Evolutionary conservation across 2,888 invertebrate genomes (phyloP).

Genomic region (Drosophila nr. fundita): DNA sequence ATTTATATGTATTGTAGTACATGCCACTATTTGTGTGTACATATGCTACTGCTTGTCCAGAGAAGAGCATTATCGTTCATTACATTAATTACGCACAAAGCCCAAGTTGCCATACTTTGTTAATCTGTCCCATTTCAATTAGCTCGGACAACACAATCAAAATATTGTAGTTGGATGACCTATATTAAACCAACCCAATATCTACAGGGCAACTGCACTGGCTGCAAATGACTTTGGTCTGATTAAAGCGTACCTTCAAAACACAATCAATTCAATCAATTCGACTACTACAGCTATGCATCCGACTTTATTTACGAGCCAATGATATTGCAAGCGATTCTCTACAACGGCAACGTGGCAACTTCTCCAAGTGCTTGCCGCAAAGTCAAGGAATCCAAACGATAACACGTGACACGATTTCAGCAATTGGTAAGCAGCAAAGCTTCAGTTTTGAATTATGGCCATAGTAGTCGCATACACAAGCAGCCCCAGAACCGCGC

Average conservation of each 20-base stretch:
- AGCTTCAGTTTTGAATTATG: slow-evolving; percentile 74
- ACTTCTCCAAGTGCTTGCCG: slow-evolving; percentile 53
- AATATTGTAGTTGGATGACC: slow-evolving; percentile 19
- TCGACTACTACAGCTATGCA: slow-evolving; percentile 6
- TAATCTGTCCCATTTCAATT: slow-evolving; percentile 22
- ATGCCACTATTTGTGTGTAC: not conserved
- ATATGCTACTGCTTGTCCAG: not conserved
- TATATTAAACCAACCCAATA: slow-evolving; percentile 25
- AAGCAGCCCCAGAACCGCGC: slow-evolving; percentile 43
- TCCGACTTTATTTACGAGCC: slow-evolving; percentile 66
- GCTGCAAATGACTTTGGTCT: slow-evolving; percentile 1
- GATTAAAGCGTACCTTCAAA: not conserved
- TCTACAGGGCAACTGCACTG: slow-evolving; percentile 1
- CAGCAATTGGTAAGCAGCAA: slow-evolving; percentile 76
- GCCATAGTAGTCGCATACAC: slow-evolving; percentile 52
- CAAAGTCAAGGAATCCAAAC: slow-evolving; percentile 60
- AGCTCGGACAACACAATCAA: slow-evolving; percentile 3
- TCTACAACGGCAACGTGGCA: slow-evolving; percentile 69
- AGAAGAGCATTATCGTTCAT: not conserved
- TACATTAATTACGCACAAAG: slow-evolving; percentile 5
- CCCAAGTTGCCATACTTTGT: not conserved
- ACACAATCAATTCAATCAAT: slow-evolving; percentile 26
- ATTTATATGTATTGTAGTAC: not conserved
- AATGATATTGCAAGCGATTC: slow-evolving; percentile 68
- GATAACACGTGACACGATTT: slow-evolving; percentile 74